phyloP scores from a whole-genome alignment of 2,113 vertebrate species.

The Gavialis gangeticus region DNA sequence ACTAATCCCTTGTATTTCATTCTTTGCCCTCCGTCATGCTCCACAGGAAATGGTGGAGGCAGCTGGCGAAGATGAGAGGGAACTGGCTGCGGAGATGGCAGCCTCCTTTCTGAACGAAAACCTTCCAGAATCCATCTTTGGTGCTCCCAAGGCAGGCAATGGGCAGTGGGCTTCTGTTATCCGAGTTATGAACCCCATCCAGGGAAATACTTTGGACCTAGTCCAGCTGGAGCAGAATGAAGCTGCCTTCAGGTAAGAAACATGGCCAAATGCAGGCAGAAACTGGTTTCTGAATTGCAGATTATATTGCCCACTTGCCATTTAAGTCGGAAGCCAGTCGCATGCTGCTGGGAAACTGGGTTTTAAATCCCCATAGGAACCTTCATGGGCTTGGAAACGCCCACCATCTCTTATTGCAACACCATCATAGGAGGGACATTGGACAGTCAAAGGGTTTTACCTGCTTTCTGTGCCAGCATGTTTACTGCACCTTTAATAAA shows the following conservation, averaged over 20 bases:
- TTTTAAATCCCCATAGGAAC: background rate
- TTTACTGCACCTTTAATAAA: background rate
- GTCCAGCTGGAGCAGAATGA: constrained; percentile 98
- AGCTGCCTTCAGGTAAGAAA: constrained; percentile 94
- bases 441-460: background rate
- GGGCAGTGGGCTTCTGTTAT: constrained; percentile 98
- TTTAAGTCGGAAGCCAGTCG: background rate
- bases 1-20: background rate
- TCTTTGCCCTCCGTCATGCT: background rate
- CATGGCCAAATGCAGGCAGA: background rate
- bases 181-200: constrained; percentile 95
- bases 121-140: constrained; percentile 96
- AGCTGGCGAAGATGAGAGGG: constrained; percentile 95
- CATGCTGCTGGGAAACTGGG: background rate
- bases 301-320: background rate
- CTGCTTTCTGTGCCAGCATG: background rate
- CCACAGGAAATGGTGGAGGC: constrained; percentile 98
- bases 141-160: constrained; percentile 95
- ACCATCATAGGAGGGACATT: background rate
- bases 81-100: constrained; percentile 98
- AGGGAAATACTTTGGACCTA: constrained; percentile 92
- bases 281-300: background rate
- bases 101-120: constrained; percentile 98
- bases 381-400: background rate
- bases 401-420: constrained; percentile 4